Percentiles rank a stretch among this genome's conserved stretches.
Evolutionary conservation across 2,797 vertebrate genomes (phyloP).

Genomic region (Melanotaenia parkinsoni): DNA sequence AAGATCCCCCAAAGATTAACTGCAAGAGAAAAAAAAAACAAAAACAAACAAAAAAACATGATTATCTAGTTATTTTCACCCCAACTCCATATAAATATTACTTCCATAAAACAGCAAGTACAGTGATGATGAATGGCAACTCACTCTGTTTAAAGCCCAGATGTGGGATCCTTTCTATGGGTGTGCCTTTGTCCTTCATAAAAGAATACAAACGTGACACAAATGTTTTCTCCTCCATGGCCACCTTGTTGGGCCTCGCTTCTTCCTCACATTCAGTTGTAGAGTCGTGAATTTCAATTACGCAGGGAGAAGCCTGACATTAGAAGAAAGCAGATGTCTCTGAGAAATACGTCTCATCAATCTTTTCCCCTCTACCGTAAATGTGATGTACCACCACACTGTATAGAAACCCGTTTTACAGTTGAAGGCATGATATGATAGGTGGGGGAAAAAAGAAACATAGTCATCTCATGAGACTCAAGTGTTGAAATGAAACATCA

Average conservation of each 20-base stretch:
- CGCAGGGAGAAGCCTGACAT: constrained; percentile 69
- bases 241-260: constrained; percentile 41
- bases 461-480: constrained; percentile 66
- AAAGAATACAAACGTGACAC: constrained; percentile 89
- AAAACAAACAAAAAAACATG: not conserved
- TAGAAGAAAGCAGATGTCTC: constrained; percentile 18
- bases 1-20: constrained; percentile 97
- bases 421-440: constrained; percentile 32
- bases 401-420: constrained; percentile 42
- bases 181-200: constrained; percentile 91
- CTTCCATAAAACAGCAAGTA: not conserved
- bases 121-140: constrained; percentile 37
- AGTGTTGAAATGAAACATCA: constrained; percentile 78
- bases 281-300: constrained; percentile 79
- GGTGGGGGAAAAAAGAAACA: constrained; percentile 10
- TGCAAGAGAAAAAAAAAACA: constrained; percentile 58
- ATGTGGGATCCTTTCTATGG: constrained; percentile 97
- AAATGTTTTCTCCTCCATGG: constrained; percentile 89
- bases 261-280: constrained; percentile 74
- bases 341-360: constrained; percentile 9
- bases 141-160: constrained; percentile 97
- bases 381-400: constrained; percentile 9
- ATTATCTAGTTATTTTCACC: not conserved
- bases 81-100: not conserved
- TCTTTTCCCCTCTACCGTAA: constrained; percentile 17